Conservation (phyloP, 35 echinoderm and acorn worm genomes). For the Anneissia japonica region DNA sequence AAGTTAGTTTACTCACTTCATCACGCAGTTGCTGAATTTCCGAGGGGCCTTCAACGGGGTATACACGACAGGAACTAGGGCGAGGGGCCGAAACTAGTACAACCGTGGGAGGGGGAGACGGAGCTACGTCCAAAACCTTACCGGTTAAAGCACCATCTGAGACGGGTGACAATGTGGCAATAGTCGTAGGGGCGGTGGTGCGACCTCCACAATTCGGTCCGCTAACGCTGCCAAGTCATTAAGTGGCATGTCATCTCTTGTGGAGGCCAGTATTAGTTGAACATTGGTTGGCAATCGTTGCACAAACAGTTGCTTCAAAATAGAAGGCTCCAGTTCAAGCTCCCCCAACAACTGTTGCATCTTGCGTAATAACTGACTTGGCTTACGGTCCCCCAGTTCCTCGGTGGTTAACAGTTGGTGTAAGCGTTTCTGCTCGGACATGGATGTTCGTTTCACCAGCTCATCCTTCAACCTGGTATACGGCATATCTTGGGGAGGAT, state of each 20-base stretch:
- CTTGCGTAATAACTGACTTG: slow-evolving; percentile 25
- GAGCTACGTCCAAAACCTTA: too few species aligned
- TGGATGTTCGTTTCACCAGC: slow-evolving; percentile 14
- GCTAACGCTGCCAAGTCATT: background rate
- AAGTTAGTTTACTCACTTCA: too few species aligned
- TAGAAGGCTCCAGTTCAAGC: slow-evolving; percentile 10
- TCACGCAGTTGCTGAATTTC: too few species aligned
- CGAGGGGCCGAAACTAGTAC: too few species aligned
- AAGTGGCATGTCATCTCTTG: background rate
- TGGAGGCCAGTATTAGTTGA: slow-evolving; percentile 41
- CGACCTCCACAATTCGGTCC: slow-evolving; percentile 8
- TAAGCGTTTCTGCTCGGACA: slow-evolving; percentile 27
- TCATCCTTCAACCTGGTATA: slow-evolving; percentile 17
- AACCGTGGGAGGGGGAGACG: too few species aligned
- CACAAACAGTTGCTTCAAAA: slow-evolving; percentile 28
- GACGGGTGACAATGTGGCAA: too few species aligned
- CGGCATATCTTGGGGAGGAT: background rate
- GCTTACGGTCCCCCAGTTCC: slow-evolving; percentile 42
- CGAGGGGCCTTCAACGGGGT: too few species aligned
- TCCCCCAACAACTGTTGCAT: slow-evolving; percentile 46
- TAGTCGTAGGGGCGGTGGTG: too few species aligned
- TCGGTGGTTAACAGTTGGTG: slow-evolving; percentile 36
- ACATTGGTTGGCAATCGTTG: slow-evolving; percentile 40
- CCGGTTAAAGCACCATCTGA: too few species aligned
- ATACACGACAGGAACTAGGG: too few species aligned